Percentiles rank a stretch among this genome's conserved stretches.
phyloP scores from a whole-genome alignment of 2,888 invertebrate genomes.

The Nesidiocoris tenuis region DNA sequence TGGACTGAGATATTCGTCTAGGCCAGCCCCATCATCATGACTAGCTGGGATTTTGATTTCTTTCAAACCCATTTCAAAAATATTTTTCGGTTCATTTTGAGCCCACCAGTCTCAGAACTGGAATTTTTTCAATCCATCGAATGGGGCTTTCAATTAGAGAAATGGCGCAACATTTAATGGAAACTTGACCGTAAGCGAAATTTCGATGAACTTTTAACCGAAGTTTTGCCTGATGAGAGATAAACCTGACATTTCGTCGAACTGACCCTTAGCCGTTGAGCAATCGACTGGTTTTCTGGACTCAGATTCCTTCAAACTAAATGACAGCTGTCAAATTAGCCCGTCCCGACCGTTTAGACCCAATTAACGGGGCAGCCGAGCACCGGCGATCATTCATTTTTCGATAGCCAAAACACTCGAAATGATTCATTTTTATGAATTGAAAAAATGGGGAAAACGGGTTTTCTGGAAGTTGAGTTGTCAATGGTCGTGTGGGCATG shows the following conservation, averaged over 20 bases:
- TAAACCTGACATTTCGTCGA: neutral
- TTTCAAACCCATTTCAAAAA: too few species aligned
- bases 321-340: neutral
- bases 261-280: neutral
- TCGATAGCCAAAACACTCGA: neutral
- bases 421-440: neutral
- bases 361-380: neutral
- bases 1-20: too few species aligned
- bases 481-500: neutral
- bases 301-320: neutral
- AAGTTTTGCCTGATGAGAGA: neutral
- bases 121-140: too few species aligned
- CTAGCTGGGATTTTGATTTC: too few species aligned
- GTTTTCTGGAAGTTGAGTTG: neutral
- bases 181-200: too few species aligned
- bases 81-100: too few species aligned
- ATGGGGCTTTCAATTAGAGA: too few species aligned
- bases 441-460: neutral
- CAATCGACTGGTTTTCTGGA: neutral
- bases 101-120: too few species aligned
- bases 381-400: neutral
- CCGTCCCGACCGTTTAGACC: neutral
- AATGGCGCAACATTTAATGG: too few species aligned
- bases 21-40: too few species aligned
- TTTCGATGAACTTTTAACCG: neutral